Evolutionary conservation across 64 coral and sea anemone genomes (phyloP).

Genomic region (Pocillopora verrucosa): DNA sequence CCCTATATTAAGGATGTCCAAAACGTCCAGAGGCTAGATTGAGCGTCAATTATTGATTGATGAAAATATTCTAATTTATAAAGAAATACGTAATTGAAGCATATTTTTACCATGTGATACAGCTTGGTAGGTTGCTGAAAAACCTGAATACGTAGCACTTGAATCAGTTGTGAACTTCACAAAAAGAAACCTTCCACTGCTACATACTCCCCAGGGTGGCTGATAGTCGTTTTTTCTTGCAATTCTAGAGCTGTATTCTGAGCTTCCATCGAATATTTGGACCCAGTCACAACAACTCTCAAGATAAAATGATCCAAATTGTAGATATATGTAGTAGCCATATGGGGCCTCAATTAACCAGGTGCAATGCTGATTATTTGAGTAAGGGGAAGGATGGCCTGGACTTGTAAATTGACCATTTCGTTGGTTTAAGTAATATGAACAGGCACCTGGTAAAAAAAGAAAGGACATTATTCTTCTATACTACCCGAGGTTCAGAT

Average conservation of each 20-base stretch:
- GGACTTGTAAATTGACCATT: neutral
- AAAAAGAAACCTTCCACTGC: neutral
- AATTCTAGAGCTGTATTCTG: neutral
- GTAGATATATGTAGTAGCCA: neutral
- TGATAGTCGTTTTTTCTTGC: neutral
- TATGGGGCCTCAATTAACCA: neutral
- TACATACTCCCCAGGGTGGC: neutral
- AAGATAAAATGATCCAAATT: constrained; percentile 5
- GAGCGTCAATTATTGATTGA: neutral
- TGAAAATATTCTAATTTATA: too few relatives aligned
- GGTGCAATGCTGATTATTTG: neutral
- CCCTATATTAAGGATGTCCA: too few relatives aligned
- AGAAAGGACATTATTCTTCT: too few relatives aligned
- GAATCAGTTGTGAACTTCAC: neutral
- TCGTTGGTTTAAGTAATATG: neutral
- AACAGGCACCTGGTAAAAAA: neutral
- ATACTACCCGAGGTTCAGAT: too few relatives aligned
- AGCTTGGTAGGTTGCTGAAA: neutral
- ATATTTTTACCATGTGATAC: neutral
- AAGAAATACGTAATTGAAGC: neutral
- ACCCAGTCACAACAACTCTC: neutral
- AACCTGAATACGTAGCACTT: neutral
- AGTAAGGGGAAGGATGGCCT: neutral
- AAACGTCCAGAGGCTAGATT: neutral
- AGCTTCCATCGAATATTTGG: neutral